Evolutionary conservation across 2,113 vertebrate genomes (phyloP).

Genomic region (Larimichthys crocea): DNA sequence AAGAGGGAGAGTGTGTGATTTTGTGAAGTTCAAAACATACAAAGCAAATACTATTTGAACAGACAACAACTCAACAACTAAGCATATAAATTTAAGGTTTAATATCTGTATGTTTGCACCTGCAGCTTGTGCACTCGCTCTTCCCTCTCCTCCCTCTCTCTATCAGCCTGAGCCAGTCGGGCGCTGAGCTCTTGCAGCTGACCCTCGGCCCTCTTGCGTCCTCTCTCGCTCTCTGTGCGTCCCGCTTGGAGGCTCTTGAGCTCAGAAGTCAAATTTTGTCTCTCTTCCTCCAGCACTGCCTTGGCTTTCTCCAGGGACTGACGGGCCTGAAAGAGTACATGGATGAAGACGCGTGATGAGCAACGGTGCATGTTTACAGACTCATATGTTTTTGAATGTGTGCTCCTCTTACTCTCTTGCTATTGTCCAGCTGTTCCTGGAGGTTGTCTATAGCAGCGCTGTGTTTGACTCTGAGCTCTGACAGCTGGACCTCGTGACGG

Average conservation of each 20-base stretch:
- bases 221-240: slow-evolving; percentile 88
- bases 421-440: slow-evolving; percentile 91
- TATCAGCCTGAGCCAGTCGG: slow-evolving; percentile 85
- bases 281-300: slow-evolving; percentile 85
- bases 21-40: not conserved
- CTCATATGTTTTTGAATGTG: not conserved
- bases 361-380: not conserved
- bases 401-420: slow-evolving; percentile 84
- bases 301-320: slow-evolving; percentile 89
- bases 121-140: slow-evolving; percentile 88
- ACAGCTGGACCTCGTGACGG: slow-evolving; percentile 85
- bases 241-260: slow-evolving; percentile 85
- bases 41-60: not conserved
- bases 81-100: not conserved
- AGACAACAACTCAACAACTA: not conserved
- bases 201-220: slow-evolving; percentile 86
- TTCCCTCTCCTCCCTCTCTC: slow-evolving; percentile 82
- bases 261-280: slow-evolving; percentile 82
- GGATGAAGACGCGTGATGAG: not conserved
- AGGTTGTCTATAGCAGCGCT: slow-evolving; percentile 85
- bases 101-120: slow-evolving; percentile 66
- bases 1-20: not conserved
- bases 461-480: slow-evolving; percentile 90
- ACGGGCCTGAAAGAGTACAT: slow-evolving; percentile 78
- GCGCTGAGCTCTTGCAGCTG: slow-evolving; percentile 88